These are phyloP conservation scores for Notolabrus celidotus DNA, from an alignment of 2,797 vertebrate species.

Conservation along the genomic window DNA sequence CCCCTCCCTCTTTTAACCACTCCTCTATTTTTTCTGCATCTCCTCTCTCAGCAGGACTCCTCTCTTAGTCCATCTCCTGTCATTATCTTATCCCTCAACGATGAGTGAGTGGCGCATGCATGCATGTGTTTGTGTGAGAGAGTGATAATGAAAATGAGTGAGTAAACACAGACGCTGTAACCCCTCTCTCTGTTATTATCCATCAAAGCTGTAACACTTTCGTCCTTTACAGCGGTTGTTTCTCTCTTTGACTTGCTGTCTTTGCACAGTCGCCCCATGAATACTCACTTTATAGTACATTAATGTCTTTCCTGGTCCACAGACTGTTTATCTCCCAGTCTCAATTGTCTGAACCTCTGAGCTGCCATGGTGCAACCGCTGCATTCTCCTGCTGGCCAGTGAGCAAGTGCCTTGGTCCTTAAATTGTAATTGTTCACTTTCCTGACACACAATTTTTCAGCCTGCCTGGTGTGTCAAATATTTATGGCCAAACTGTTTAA, in stretches of 20 bases:
- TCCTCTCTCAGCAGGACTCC: slow-evolving; percentile 60
- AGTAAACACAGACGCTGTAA: slow-evolving; percentile 51
- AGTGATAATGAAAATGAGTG: slow-evolving; percentile 57
- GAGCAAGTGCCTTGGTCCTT: slow-evolving; percentile 14
- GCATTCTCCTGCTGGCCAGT: slow-evolving; percentile 1
- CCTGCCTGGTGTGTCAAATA: background rate
- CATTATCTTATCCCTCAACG: slow-evolving; percentile 70
- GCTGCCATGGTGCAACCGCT: slow-evolving; percentile 4
- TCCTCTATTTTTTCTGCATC: slow-evolving; percentile 49
- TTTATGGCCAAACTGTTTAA: background rate
- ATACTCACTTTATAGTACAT: slow-evolving; percentile 7
- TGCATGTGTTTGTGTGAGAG: slow-evolving; percentile 32
- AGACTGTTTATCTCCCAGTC: slow-evolving; percentile 21
- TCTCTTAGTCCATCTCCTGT: slow-evolving; percentile 59
- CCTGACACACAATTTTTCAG: slow-evolving; percentile 9
- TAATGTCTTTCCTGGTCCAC: slow-evolving; percentile 8
- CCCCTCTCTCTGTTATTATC: background rate
- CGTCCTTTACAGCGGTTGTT: background rate
- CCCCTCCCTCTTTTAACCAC: background rate
- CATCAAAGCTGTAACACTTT: slow-evolving; percentile 22
- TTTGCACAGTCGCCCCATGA: background rate
- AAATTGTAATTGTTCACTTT: slow-evolving; percentile 33
- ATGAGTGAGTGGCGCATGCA: slow-evolving; percentile 52
- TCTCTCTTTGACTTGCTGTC: background rate
- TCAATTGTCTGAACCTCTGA: slow-evolving; percentile 12